Conservation (phyloP, 2,888 invertebrate species). For the Cataglyphis cursor region DNA sequence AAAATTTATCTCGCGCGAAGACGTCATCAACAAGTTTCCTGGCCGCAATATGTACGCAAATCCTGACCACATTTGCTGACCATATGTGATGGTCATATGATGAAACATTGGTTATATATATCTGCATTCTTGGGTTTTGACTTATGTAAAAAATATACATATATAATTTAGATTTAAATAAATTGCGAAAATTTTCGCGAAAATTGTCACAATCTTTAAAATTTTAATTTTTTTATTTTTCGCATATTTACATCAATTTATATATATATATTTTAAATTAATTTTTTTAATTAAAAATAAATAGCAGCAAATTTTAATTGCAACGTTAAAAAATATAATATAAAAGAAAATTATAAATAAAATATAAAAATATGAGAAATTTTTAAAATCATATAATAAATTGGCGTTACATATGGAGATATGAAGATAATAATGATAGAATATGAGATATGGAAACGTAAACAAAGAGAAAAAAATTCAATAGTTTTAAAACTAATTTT, state of each 20-base stretch:
- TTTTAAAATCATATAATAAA: background rate
- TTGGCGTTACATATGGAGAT: background rate
- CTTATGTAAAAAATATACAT: background rate
- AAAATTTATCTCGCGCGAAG: background rate
- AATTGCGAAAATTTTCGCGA: background rate
- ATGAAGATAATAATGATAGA: background rate
- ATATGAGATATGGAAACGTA: background rate
- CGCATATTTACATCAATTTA: background rate
- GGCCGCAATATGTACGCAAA: background rate
- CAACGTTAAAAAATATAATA: background rate
- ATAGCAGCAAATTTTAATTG: background rate
- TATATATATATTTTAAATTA: background rate
- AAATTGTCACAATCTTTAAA: background rate
- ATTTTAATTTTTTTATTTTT: background rate
- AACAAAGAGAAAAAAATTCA: background rate
- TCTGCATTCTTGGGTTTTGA: background rate
- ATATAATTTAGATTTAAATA: background rate
- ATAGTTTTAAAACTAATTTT: background rate
- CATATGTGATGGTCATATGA: background rate
- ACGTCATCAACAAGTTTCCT: constrained; percentile 26
- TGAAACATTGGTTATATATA: constrained; percentile 1
- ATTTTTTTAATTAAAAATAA: background rate
- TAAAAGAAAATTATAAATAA: background rate
- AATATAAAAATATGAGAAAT: background rate
- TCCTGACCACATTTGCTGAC: background rate